phyloP scores from a whole-genome alignment of 2,888 invertebrate genomes.

The Hartigia nigra region DNA sequence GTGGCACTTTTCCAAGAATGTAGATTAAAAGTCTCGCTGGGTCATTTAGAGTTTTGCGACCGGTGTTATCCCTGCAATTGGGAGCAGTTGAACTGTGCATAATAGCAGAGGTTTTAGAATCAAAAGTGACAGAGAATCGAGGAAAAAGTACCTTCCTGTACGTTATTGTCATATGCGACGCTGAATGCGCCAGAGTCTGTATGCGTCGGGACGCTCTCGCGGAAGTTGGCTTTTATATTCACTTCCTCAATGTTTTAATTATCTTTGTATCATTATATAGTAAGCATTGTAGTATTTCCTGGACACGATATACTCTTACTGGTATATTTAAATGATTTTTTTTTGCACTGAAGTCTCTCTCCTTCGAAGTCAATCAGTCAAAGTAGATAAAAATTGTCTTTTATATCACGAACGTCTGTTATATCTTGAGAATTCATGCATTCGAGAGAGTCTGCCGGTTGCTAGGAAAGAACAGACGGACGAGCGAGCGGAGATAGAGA shows the following conservation, averaged over 20 bases:
- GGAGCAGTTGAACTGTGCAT: neutral
- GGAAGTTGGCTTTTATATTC: neutral
- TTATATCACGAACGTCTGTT: neutral
- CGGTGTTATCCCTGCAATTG: neutral
- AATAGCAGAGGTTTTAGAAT: neutral
- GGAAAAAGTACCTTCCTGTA: neutral
- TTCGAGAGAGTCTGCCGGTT: neutral
- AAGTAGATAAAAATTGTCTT: neutral
- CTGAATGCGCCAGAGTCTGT: neutral
- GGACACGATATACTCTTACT: neutral
- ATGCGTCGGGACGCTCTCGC: neutral
- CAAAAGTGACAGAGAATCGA: neutral
- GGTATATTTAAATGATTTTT: neutral
- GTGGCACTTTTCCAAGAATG: too few species aligned
- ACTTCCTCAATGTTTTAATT: neutral
- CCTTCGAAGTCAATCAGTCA: neutral
- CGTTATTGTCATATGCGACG: neutral
- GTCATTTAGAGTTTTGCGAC: neutral
- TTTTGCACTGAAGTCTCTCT: neutral
- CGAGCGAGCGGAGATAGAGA: conserved; percentile 12
- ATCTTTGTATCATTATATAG: neutral
- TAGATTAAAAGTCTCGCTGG: neutral
- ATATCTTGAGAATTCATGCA: neutral
- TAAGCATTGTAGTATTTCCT: neutral
- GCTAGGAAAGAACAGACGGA: conserved; percentile 10